These are phyloP conservation scores for Trilocha varians DNA, from an alignment of 2,888 invertebrate genomes.

Conservation along the genomic window DNA sequence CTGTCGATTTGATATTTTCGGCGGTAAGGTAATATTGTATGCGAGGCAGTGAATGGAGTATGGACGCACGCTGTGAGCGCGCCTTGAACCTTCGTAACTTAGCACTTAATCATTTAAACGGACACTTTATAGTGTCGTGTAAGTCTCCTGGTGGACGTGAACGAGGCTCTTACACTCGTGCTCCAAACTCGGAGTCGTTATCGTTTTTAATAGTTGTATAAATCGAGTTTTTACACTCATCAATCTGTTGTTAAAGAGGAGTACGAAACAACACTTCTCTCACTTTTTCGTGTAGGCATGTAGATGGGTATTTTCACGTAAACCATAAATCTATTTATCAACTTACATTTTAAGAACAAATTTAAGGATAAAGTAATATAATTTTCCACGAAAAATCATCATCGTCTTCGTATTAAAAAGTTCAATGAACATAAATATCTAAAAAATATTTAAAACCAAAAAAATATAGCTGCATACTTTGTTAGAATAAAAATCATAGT, in stretches of 20 bases:
- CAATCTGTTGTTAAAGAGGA: slow-evolving; percentile 5
- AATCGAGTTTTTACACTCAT: background rate
- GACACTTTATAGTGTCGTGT: slow-evolving; percentile 57
- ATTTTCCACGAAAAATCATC: no score
- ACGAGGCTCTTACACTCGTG: background rate
- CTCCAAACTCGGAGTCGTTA: background rate
- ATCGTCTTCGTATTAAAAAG: no score
- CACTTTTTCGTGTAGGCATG: no score
- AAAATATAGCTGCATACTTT: no score
- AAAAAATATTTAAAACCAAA: no score
- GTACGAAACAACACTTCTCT: no score
- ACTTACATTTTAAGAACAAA: no score
- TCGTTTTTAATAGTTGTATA: background rate
- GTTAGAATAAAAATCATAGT: no score
- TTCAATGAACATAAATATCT: no score
- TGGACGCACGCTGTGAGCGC: slow-evolving; percentile 58
- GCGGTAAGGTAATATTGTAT: slow-evolving; percentile 67
- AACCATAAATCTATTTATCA: no score
- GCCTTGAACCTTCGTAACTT: slow-evolving; percentile 60
- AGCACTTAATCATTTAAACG: slow-evolving; percentile 68
- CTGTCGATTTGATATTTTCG: slow-evolving; percentile 72
- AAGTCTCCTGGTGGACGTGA: slow-evolving; percentile 15
- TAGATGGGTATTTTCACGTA: no score
- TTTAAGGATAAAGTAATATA: no score
- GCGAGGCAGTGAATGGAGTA: slow-evolving; percentile 52